These are phyloP conservation scores for Ciconia nigra DNA, from an alignment of 2,797 vertebrate species.

Conservation along the genomic window DNA sequence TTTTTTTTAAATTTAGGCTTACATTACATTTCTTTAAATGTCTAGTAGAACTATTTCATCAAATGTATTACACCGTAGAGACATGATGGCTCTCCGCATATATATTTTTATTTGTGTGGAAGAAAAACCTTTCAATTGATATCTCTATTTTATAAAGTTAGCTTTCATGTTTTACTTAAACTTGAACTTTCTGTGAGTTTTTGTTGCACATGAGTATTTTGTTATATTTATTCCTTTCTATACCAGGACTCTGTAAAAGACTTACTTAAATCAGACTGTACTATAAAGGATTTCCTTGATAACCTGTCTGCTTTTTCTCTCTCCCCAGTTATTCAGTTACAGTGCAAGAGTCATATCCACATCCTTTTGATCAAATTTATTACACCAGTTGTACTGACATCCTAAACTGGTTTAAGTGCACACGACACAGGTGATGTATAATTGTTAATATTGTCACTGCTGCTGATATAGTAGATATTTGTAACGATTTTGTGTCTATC, in stretches of 20 bases:
- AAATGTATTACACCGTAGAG: neutral
- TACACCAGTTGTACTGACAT: slow-evolving; percentile 97
- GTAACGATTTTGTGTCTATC: neutral
- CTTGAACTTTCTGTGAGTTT: neutral
- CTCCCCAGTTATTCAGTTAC: slow-evolving; percentile 88
- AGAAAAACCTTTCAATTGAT: neutral
- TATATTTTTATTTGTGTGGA: neutral
- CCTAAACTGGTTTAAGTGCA: slow-evolving; percentile 98
- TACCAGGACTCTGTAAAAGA: neutral
- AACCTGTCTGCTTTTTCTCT: neutral
- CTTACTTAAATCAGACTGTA: neutral
- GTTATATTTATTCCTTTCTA: neutral
- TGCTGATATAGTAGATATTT: neutral
- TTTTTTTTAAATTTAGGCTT: neutral
- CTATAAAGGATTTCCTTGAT: neutral
- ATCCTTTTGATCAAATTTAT: slow-evolving; percentile 93
- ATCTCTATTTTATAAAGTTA: neutral
- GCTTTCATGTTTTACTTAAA: neutral
- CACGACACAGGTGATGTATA: slow-evolving; percentile 89
- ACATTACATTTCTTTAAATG: neutral
- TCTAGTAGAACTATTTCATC: neutral
- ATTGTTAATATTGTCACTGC: neutral
- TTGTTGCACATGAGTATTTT: neutral
- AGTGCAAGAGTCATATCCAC: slow-evolving; percentile 93
- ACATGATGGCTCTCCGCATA: neutral